Conservation (phyloP, 92 coral and sea anemone genomes). For the Nematostella vectensis region DNA sequence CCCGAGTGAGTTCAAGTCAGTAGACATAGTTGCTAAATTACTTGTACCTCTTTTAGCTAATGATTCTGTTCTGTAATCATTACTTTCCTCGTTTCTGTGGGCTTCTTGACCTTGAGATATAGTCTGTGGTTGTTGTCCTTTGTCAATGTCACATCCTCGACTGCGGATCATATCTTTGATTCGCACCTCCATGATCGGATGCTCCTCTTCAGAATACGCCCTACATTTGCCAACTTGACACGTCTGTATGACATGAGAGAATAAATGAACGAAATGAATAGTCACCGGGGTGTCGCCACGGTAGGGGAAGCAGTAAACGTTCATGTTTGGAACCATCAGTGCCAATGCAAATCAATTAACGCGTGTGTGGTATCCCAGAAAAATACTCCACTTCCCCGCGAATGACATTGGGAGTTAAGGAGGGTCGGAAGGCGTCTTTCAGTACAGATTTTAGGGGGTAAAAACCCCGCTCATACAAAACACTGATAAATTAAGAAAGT, state of each 20-base stretch:
- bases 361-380: too few relatives aligned
- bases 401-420: too few relatives aligned
- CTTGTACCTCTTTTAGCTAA: too few relatives aligned
- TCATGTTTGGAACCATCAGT: too few relatives aligned
- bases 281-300: too few relatives aligned
- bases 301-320: too few relatives aligned
- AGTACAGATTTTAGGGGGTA: too few relatives aligned
- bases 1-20: neutral
- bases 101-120: neutral
- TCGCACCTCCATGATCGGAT: slow-evolving; percentile 12
- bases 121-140: slow-evolving; percentile 19
- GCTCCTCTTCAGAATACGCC: slow-evolving; percentile 32
- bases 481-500: too few relatives aligned
- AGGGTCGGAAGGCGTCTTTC: too few relatives aligned
- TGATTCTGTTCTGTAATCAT: neutral
- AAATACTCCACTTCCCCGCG: too few relatives aligned
- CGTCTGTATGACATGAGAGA: slow-evolving; percentile 26
- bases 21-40: neutral
- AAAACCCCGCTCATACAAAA: too few relatives aligned
- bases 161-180: slow-evolving; percentile 55
- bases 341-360: too few relatives aligned
- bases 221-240: slow-evolving; percentile 85
- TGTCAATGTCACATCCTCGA: slow-evolving; percentile 56
- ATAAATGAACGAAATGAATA: neutral
- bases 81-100: neutral